Evolutionary conservation across 2,797 vertebrate species (phyloP), one percentile per base, ranked within the genome.

Genomic region (Coluber constrictor): DNA sequence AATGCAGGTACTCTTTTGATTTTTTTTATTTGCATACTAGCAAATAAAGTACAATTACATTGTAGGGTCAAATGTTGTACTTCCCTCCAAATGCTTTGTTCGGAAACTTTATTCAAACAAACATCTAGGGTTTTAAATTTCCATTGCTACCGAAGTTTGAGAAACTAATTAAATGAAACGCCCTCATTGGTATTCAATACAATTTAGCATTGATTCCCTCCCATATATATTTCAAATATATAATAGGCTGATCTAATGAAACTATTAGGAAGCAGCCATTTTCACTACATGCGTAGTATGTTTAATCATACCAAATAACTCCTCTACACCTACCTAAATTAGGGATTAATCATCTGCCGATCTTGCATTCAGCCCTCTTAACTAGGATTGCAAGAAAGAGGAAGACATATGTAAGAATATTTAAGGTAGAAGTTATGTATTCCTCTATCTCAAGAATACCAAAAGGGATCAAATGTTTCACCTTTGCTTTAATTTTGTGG

Each of bases 401-500:
- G 51, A 12, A 83, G 79, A 13, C 16, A 16, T 18, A 83, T 32
- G 43, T 79, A 86, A 94, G 89, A 5, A 3, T 18, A 93, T 95
- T 95, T 95, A 60, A 90, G 29, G n/a, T n/a, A 20, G 18, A 93
- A 61, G 89, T 93, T 54, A 91, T 54, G 94, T 88, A 37, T 51
- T 94, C 29, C 89, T 93, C 4, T 56, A 91, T 93, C 60, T 95
- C 74, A 90, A 92, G 93, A 95, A 88, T 12, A 54, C 63, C 63
- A 93, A 95, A 92, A 93, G 88, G 86, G 20, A 25, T 12, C 10
- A 47, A 47, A 92, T 90, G 90, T 90, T 54, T 27, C 57, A 56
- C 37, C 18, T 15, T 27, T n/a, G 10, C 89, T 91, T 96, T 93
- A 79, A 63, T 95, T 97, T 95, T 57, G 23, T 95, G 93, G 51